Percentiles rank a stretch among this genome's conserved stretches.
Evolutionary conservation across 2,113 vertebrate species (phyloP).

Genomic region (Cromileptes altivelis): DNA sequence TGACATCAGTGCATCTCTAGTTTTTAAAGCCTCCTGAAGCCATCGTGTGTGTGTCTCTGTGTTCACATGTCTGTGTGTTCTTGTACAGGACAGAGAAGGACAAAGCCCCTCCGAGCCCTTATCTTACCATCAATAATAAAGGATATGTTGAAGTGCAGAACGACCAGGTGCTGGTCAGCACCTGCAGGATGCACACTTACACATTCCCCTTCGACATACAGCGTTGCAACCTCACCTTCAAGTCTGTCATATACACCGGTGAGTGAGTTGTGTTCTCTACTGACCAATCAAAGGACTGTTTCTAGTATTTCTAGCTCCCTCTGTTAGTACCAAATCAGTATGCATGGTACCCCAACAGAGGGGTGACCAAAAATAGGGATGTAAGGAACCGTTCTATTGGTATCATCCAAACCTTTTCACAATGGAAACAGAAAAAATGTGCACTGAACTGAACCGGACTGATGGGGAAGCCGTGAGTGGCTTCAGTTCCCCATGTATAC

Average conservation of each 20-base stretch:
- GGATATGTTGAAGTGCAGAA: conserved; percentile 65
- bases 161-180: conserved; percentile 72
- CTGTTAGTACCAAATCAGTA: too few relatives aligned
- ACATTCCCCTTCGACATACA: conserved; percentile 79
- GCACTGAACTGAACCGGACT: too few relatives aligned
- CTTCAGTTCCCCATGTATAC: too few relatives aligned
- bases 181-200: conserved; percentile 76
- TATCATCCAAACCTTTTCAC: too few relatives aligned
- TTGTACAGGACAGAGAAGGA: conserved; percentile 74
- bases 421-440: too few relatives aligned
- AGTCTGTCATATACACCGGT: conserved; percentile 66
- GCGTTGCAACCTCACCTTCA: conserved; percentile 73
- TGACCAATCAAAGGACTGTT: too few relatives aligned
- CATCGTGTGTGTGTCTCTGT: background rate
- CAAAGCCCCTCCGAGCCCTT: conserved; percentile 65
- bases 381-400: too few relatives aligned
- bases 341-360: too few relatives aligned
- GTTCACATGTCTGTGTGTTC: background rate
- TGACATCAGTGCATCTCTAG: too few relatives aligned
- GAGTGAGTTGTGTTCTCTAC: conserved; percentile 15
- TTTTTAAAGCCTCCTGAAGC: background rate
- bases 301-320: too few relatives aligned
- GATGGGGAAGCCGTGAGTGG: too few relatives aligned
- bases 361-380: too few relatives aligned
- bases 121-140: conserved; percentile 56